These are phyloP conservation scores for Ptychodera flava DNA, from an alignment of 35 echinoderm and acorn worm species.

Conservation along the genomic window DNA sequence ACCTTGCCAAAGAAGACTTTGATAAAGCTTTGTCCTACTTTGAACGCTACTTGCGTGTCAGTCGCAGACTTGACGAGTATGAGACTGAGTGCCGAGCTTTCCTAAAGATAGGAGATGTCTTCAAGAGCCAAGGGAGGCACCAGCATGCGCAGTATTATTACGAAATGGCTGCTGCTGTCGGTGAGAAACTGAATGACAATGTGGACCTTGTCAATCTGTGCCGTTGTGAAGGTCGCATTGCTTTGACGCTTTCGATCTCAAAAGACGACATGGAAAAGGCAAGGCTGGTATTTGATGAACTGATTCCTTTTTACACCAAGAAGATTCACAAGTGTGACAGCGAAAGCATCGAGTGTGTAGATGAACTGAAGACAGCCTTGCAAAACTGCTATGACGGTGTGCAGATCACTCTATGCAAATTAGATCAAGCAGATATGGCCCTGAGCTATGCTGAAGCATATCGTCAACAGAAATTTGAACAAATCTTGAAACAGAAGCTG, in stretches of 20 bases:
- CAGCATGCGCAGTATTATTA: conserved; percentile 67
- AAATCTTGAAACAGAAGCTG: conserved; percentile 10
- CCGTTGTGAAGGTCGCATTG: conserved; percentile 35
- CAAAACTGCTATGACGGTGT: conserved; percentile 28
- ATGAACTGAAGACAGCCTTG: conserved; percentile 17
- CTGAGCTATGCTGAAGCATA: conserved; percentile 47
- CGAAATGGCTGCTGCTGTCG: conserved; percentile 57
- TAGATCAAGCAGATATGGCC: conserved; percentile 30
- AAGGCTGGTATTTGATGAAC: conserved; percentile 15
- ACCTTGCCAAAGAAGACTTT: conserved; percentile 28
- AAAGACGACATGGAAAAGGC: conserved; percentile 60
- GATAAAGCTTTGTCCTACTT: conserved; percentile 61
- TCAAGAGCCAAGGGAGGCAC: conserved; percentile 21
- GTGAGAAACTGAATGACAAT: conserved; percentile 35
- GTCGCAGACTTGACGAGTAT: conserved; percentile 90
- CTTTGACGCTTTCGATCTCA: conserved; percentile 34
- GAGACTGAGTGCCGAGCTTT: conserved; percentile 74
- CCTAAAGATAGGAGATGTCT: conserved; percentile 60
- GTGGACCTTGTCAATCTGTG: conserved; percentile 22
- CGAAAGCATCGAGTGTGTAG: conserved; percentile 23
- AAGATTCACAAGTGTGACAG: conserved; percentile 24
- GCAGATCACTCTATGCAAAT: conserved; percentile 45
- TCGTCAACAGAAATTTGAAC: conserved; percentile 15
- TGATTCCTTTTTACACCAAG: background rate
- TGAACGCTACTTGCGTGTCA: conserved; percentile 53